Evolutionary conservation across 2,113 vertebrate species (phyloP).

Genomic region (Marcusenius ussheri): DNA sequence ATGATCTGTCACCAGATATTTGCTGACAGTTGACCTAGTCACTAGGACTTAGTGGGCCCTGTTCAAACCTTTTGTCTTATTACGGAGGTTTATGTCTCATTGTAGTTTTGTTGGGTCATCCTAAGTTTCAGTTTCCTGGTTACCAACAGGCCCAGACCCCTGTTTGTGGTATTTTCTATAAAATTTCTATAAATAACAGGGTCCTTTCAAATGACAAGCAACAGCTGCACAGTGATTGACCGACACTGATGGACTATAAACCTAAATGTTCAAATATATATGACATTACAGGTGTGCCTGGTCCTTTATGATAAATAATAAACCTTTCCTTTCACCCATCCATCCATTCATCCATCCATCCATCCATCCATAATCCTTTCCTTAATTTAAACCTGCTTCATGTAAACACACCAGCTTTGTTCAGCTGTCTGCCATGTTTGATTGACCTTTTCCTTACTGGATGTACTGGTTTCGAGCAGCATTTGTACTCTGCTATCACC

Average conservation of each 20-base stretch:
- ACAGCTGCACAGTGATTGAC: neutral
- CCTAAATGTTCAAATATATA: neutral
- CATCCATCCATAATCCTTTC: neutral
- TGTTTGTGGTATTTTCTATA: neutral
- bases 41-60: neutral
- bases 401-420: neutral
- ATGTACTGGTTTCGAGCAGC: neutral
- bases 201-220: neutral
- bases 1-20: neutral
- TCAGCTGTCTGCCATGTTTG: neutral
- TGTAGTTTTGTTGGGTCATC: neutral
- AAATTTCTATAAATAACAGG: neutral
- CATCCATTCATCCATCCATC: neutral
- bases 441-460: neutral
- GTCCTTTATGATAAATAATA: neutral
- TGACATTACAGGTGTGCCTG: neutral
- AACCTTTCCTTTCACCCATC: neutral
- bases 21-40: neutral
- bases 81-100: neutral
- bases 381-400: neutral
- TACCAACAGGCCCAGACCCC: neutral
- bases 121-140: neutral
- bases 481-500: neutral
- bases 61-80: neutral
- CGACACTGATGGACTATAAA: neutral